Conservation (phyloP, 2,797 vertebrate genomes). For the Falco rusticolus region DNA sequence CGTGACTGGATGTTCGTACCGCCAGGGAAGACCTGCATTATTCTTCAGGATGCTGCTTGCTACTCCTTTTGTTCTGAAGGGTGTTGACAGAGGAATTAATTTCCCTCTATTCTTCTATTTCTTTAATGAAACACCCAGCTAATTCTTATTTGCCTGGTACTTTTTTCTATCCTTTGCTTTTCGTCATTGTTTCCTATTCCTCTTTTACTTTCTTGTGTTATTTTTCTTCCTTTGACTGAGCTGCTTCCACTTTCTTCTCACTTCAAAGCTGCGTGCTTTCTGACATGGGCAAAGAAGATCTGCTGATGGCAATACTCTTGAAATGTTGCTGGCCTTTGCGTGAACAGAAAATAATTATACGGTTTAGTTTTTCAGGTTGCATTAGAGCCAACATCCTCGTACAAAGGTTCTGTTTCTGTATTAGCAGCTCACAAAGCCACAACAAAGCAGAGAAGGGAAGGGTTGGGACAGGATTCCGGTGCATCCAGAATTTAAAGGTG, state of each 20-base stretch:
- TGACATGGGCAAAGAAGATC: neutral
- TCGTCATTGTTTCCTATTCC: neutral
- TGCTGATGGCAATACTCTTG: neutral
- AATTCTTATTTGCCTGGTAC: neutral
- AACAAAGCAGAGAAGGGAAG: neutral
- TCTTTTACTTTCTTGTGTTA: neutral
- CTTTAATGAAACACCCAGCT: neutral
- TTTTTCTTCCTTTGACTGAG: neutral
- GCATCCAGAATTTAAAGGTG: neutral
- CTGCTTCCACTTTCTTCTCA: neutral
- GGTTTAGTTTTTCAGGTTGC: neutral
- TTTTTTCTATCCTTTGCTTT: neutral
- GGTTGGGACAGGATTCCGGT: neutral
- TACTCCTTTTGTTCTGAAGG: neutral
- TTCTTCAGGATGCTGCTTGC: neutral
- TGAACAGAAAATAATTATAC: neutral
- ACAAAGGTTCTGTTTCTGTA: neutral
- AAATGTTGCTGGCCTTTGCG: neutral
- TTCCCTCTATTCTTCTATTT: neutral
- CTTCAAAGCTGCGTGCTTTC: neutral
- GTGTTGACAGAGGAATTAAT: neutral
- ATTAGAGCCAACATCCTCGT: neutral
- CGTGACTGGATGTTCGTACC: neutral
- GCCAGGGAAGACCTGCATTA: neutral
- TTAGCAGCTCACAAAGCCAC: neutral